phyloP scores from a whole-genome alignment of 2,888 invertebrate species.

The Sminthurides aquaticus region DNA sequence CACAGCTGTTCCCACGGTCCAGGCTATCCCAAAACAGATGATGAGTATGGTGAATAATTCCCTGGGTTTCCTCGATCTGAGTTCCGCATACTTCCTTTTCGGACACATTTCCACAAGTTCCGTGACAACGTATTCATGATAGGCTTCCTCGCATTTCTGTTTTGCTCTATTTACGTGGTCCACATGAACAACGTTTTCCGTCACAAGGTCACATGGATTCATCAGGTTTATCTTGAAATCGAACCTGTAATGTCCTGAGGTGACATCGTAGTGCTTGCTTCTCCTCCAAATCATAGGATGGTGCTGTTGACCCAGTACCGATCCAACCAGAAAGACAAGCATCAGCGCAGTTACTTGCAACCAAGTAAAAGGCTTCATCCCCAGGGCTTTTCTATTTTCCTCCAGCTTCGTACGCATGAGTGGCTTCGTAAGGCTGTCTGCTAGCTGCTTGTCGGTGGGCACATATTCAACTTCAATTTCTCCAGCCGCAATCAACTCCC shows the following conservation, averaged over 20 bases:
- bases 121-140: neutral
- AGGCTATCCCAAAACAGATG: no score
- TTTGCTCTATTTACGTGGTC: neutral
- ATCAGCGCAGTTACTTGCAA: no score
- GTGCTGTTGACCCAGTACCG: no score
- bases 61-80: no score
- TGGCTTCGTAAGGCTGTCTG: constrained; percentile 10
- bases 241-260: neutral
- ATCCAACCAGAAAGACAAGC: no score
- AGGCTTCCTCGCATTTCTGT: neutral
- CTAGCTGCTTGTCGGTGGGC: neutral
- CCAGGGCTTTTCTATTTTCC: neutral
- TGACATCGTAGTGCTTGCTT: neutral
- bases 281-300: no score
- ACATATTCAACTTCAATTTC: constrained; percentile 5
- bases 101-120: constrained; percentile 7
- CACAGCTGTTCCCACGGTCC: no score
- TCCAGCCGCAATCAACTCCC: neutral
- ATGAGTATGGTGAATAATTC: no score
- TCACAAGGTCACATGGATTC: neutral
- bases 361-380: no score
- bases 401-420: neutral
- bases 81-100: neutral
- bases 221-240: neutral
- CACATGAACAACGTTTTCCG: neutral